Conservation (phyloP, 2,888 invertebrate genomes). For the Linnaemya tessellans region DNA sequence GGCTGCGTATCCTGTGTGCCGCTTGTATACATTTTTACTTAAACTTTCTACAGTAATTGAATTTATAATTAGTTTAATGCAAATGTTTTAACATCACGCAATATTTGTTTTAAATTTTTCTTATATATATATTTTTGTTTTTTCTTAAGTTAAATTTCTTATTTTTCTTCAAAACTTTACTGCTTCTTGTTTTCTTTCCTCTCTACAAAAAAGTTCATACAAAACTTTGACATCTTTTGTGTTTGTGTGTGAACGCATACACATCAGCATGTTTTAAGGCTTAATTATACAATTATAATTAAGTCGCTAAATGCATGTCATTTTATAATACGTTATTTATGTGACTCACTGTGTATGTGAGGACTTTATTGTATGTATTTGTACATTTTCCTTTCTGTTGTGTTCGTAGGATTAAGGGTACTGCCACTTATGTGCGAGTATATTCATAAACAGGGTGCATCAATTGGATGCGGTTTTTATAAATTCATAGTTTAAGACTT, state of each 20-base stretch:
- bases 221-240: not conserved
- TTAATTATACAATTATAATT: conserved; percentile 72
- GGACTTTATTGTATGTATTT: conserved; percentile 11
- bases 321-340: conserved; percentile 51
- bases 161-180: conserved; percentile 19
- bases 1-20: too few relatives aligned
- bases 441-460: too few relatives aligned
- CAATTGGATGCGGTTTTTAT: too few relatives aligned
- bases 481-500: too few relatives aligned
- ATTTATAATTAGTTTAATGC: conserved; percentile 72
- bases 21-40: conserved; percentile 27
- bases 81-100: conserved; percentile 66
- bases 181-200: not conserved
- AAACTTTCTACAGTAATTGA: conserved; percentile 66
- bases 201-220: not conserved
- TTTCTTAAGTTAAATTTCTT: conserved; percentile 20
- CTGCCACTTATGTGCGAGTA: not conserved
- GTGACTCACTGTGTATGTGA: not conserved
- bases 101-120: conserved; percentile 60
- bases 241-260: not conserved
- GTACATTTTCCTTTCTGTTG: not conserved
- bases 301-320: conserved; percentile 72
- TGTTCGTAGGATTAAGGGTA: conserved; percentile 59
- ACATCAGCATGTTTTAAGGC: conserved; percentile 60
- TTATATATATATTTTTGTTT: conserved; percentile 9